Evolutionary conservation across 2,888 invertebrate species (phyloP).

Genomic region (Ferdinandea cuprea): DNA sequence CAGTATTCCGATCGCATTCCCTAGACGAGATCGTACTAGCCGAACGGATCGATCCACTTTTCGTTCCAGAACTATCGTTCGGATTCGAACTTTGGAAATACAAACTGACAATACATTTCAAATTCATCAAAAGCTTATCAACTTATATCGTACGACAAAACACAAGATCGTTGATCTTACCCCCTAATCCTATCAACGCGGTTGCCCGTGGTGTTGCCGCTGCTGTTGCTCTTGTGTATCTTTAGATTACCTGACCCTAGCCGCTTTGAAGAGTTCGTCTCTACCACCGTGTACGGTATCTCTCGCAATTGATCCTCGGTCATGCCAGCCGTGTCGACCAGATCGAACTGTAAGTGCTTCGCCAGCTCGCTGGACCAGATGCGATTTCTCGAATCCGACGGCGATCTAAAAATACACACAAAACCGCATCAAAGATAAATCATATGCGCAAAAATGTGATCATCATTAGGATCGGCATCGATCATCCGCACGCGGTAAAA

Average conservation of each 20-base stretch:
- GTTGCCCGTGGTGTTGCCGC: constrained; percentile 81
- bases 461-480: constrained; percentile 65
- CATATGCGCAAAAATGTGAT: constrained; percentile 44
- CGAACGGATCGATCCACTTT: constrained; percentile 85
- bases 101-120: constrained; percentile 78
- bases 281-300: constrained; percentile 94
- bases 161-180: constrained; percentile 78
- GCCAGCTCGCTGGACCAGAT: constrained; percentile 90
- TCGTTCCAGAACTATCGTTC: constrained; percentile 81
- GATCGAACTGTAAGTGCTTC: constrained; percentile 93
- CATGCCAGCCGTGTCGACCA: constrained; percentile 95
- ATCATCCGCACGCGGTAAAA: constrained; percentile 16
- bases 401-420: constrained; percentile 85
- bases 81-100: constrained; percentile 83
- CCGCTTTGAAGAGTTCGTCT: constrained; percentile 84
- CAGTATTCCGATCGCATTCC: constrained; percentile 84
- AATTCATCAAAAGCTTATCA: constrained; percentile 71
- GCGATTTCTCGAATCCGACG: constrained; percentile 88
- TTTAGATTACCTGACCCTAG: constrained; percentile 81
- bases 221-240: constrained; percentile 83
- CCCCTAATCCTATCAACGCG: constrained; percentile 83
- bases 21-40: constrained; percentile 86
- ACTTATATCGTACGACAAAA: constrained; percentile 55
- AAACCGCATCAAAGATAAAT: constrained; percentile 6
- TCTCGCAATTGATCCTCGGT: constrained; percentile 93